These are phyloP conservation scores for Polypterus bichir DNA, from an alignment of 2,113 vertebrate genomes.

Conservation along the genomic window DNA sequence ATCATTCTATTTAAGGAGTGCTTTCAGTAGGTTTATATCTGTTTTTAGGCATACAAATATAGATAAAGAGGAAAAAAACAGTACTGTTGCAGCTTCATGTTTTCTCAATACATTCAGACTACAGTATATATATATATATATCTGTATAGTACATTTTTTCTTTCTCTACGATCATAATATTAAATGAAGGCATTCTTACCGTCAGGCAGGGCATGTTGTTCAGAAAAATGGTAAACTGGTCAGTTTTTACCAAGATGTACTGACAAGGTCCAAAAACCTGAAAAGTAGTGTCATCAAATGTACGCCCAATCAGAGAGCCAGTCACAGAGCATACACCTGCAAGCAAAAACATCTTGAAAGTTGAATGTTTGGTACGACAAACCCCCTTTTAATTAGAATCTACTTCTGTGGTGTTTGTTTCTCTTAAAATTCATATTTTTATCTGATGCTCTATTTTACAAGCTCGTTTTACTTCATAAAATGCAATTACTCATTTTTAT, in stretches of 20 bases:
- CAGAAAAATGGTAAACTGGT: conserved; percentile 4
- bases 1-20: too few relatives aligned
- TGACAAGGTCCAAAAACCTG: conserved; percentile 5
- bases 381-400: neutral
- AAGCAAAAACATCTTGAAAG: neutral
- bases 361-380: neutral
- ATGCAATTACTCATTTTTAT: too few relatives aligned
- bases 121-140: neutral
- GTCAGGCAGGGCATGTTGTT: conserved; percentile 10
- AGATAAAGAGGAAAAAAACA: neutral
- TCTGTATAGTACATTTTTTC: neutral
- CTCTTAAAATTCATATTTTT: too few relatives aligned
- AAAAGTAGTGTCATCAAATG: conserved; percentile 17
- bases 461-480: too few relatives aligned
- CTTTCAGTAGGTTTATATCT: too few relatives aligned
- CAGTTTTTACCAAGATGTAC: conserved; percentile 14
- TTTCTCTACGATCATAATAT: neutral
- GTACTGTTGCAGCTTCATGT: neutral
- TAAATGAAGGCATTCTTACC: neutral
- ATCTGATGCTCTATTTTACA: too few relatives aligned
- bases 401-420: too few relatives aligned
- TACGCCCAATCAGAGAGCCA: conserved; percentile 17
- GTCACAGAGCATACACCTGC: conserved; percentile 16
- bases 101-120: neutral
- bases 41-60: too few relatives aligned